Evolutionary conservation across 2,888 invertebrate species (phyloP).

Genomic region (Craniophora ligustri): DNA sequence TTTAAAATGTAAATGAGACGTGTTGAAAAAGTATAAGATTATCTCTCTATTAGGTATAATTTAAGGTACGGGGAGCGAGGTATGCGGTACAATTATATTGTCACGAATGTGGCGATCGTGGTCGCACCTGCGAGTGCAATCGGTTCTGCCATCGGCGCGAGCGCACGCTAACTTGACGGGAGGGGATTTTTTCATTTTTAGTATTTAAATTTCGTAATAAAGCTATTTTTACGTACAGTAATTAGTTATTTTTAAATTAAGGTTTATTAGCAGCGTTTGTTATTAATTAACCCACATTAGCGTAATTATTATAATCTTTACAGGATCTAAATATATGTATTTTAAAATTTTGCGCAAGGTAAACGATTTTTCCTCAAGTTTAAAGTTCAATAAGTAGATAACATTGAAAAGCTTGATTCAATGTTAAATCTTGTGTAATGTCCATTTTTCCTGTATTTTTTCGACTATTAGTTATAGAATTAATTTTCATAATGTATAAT

Average conservation of each 20-base stretch:
- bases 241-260: background rate
- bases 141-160: slow-evolving; percentile 63
- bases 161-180: slow-evolving; percentile 67
- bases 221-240: slow-evolving; percentile 22
- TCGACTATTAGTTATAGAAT: no score
- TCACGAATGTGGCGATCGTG: slow-evolving; percentile 76
- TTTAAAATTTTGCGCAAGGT: no score
- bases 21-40: slow-evolving; percentile 82
- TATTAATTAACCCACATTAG: background rate
- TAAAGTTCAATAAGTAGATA: background rate
- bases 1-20: slow-evolving; percentile 86
- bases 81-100: slow-evolving; percentile 87
- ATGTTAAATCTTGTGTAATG: no score
- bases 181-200: slow-evolving; percentile 34
- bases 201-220: slow-evolving; percentile 34
- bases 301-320: background rate
- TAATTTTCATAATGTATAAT: no score
- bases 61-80: slow-evolving; percentile 82
- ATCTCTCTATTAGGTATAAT: slow-evolving; percentile 87
- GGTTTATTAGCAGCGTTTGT: background rate
- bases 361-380: background rate
- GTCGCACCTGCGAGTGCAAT: slow-evolving; percentile 62
- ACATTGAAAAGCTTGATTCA: no score
- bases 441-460: no score
- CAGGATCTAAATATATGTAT: no score